Conservation (phyloP, 2,113 vertebrate genomes). For the Oplegnathus fasciatus region DNA sequence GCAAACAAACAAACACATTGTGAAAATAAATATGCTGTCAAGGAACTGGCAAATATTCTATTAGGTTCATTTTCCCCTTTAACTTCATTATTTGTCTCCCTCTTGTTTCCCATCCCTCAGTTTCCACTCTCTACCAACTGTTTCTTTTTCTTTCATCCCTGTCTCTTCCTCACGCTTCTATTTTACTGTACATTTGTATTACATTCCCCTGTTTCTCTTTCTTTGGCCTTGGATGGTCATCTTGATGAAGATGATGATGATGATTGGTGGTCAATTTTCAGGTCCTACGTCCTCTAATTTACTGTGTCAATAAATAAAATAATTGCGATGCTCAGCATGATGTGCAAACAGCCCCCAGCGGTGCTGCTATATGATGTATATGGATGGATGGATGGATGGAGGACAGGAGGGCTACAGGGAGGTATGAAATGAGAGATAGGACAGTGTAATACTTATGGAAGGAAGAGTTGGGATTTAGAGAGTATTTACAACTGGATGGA, state of each 20-base stretch:
- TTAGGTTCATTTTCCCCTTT: background rate
- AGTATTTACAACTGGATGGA: background rate
- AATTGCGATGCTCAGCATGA: conserved; percentile 38
- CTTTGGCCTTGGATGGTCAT: conserved; percentile 32
- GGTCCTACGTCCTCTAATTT: conserved; percentile 51
- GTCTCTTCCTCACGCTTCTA: too few species aligned
- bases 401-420: background rate
- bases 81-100: background rate
- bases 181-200: background rate
- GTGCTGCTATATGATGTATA: background rate
- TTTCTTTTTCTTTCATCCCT: too few species aligned
- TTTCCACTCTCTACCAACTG: background rate
- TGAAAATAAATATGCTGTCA: background rate
- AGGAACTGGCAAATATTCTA: background rate
- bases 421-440: too few species aligned
- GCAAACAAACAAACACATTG: background rate
- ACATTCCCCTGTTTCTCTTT: background rate
- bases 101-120: background rate
- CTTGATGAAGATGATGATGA: conserved; percentile 14
- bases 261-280: conserved; percentile 49
- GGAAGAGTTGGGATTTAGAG: background rate
- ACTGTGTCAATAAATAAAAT: conserved; percentile 60
- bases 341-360: background rate
- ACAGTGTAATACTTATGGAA: background rate
- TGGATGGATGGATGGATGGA: conserved; percentile 3